phyloP scores from a whole-genome alignment of 2,797 vertebrate genomes.

The Molothrus ater region DNA sequence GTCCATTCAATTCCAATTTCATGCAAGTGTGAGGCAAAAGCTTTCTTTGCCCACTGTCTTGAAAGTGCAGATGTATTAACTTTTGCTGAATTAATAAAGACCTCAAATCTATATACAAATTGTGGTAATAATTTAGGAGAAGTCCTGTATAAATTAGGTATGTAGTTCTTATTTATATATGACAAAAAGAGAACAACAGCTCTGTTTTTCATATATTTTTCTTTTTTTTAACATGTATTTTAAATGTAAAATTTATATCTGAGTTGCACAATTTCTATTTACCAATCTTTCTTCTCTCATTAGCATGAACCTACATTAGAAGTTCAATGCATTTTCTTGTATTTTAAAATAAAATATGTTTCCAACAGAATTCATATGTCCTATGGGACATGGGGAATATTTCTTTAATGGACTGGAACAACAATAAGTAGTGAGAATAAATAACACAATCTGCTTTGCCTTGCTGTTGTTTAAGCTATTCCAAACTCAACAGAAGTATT shows the following conservation, averaged over 20 bases:
- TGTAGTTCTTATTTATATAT: background rate
- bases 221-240: background rate
- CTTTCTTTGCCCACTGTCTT: background rate
- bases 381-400: background rate
- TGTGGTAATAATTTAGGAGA: background rate
- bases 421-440: background rate
- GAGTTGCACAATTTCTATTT: background rate
- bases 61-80: background rate
- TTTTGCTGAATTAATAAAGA: background rate
- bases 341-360: conserved; percentile 2
- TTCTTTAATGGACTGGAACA: conserved; percentile 3
- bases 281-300: background rate
- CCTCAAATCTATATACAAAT: background rate
- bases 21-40: background rate
- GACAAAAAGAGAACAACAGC: background rate
- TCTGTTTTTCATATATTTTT: background rate
- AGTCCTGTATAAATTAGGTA: background rate
- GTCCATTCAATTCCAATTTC: background rate
- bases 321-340: background rate
- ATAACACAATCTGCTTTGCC: conserved; percentile 18
- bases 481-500: background rate
- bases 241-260: background rate
- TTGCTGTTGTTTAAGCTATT: background rate
- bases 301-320: background rate
- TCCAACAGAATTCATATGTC: background rate